phyloP scores from a whole-genome alignment of 2,113 vertebrate species.

The Sorex araneus region DNA sequence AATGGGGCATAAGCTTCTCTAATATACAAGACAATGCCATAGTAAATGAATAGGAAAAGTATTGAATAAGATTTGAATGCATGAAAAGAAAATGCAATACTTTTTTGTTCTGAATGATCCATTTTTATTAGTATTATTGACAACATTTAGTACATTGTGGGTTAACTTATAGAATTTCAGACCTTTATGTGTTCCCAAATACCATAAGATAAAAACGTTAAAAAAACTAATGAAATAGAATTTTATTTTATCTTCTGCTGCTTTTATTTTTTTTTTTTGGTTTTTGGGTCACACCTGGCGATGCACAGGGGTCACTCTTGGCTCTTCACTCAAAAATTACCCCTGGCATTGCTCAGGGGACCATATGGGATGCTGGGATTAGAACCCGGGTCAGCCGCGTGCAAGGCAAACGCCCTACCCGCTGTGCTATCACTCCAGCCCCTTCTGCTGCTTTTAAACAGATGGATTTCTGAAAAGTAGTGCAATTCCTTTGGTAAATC shows the following conservation, averaged over 20 bases:
- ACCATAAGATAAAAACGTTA: conserved; percentile 68
- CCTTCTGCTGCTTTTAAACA: conserved; percentile 87
- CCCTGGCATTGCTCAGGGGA: too few relatives aligned
- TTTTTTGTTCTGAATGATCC: background rate
- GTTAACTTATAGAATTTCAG: conserved; percentile 26
- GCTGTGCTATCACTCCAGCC: too few relatives aligned
- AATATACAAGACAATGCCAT: background rate
- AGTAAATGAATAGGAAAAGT: background rate
- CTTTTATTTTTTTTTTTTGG: too few relatives aligned
- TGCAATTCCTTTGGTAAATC: conserved; percentile 89
- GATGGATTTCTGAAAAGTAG: conserved; percentile 86
- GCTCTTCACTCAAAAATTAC: too few relatives aligned
- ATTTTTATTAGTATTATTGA: background rate
- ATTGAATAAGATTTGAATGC: conserved; percentile 16
- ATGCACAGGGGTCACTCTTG: too few relatives aligned
- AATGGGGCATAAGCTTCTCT: background rate
- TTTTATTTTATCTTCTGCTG: conserved; percentile 86
- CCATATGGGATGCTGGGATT: too few relatives aligned
- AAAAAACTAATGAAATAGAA: conserved; percentile 68
- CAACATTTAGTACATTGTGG: background rate
- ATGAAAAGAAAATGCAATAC: background rate
- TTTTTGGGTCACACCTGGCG: too few relatives aligned
- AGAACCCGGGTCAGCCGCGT: too few relatives aligned
- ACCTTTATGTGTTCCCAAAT: conserved; percentile 72
- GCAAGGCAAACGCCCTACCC: too few relatives aligned